phyloP scores from a whole-genome alignment of 1,140 invertebrate species.

The Drosophila quadrilineata region DNA sequence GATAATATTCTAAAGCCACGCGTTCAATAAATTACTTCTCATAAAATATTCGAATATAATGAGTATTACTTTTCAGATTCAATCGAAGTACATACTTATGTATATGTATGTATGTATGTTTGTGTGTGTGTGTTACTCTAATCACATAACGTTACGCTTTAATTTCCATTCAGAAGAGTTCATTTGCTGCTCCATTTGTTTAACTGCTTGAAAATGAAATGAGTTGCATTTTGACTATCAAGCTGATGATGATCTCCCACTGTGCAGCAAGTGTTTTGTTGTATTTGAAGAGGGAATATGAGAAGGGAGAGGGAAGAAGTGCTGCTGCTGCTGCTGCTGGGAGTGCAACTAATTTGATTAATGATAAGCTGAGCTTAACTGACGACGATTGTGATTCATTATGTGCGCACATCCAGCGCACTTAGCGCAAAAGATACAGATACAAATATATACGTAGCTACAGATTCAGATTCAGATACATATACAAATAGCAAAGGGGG shows the following conservation, averaged over 20 bases:
- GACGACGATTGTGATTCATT: conserved; percentile 78
- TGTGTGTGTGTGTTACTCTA: too few species aligned
- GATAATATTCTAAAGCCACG: too few species aligned
- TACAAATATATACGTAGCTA: not conserved
- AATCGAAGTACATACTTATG: too few species aligned
- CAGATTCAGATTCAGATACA: conserved; percentile 15
- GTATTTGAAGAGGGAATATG: too few species aligned
- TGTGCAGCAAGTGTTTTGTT: conserved; percentile 52
- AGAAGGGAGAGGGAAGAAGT: not conserved
- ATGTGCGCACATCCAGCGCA: conserved; percentile 71
- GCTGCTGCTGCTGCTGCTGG: conserved; percentile 13
- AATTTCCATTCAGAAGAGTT: conserved; percentile 4
- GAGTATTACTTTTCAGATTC: too few species aligned
- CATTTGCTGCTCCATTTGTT: conserved; percentile 14
- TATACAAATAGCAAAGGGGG: not conserved
- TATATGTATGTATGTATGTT: too few species aligned
- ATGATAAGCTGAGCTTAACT: conserved; percentile 76
- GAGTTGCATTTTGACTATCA: conserved; percentile 7
- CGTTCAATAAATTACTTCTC: too few species aligned
- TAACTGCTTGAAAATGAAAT: not conserved
- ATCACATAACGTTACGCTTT: conserved; percentile 7
- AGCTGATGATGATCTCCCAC: conserved; percentile 10
- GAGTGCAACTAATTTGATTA: conserved; percentile 76
- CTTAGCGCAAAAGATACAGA: conserved; percentile 51
- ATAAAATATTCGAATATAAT: too few species aligned